Evolutionary conservation across 2,888 invertebrate species (phyloP).

Genomic region (Pterostichus niger): DNA sequence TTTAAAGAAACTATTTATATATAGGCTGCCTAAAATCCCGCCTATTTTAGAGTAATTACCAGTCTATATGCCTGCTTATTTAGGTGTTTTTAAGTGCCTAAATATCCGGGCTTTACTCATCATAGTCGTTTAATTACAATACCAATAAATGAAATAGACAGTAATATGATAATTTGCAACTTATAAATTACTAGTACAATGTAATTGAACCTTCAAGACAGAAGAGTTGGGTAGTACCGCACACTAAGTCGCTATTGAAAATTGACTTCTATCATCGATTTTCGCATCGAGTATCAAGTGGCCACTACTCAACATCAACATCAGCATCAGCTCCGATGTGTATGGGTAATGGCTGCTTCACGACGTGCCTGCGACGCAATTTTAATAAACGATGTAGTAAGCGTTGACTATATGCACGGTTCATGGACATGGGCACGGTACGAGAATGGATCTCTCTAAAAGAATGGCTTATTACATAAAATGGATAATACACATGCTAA

Average conservation of each 20-base stretch:
- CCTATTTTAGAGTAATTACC: no score
- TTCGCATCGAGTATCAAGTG: constrained; percentile 11
- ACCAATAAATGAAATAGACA: no score
- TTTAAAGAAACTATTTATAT: no score
- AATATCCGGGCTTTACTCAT: no score
- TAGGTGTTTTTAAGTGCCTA: no score
- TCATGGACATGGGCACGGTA: not conserved
- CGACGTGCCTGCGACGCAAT: constrained; percentile 57
- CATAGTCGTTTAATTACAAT: no score
- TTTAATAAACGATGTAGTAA: constrained; percentile 52
- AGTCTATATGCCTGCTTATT: no score
- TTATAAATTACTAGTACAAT: no score
- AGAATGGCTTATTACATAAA: constrained; percentile 66
- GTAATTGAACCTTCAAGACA: no score
- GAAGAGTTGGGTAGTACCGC: no score
- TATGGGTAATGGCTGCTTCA: constrained; percentile 48
- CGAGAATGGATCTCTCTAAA: constrained; percentile 1
- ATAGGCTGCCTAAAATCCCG: no score
- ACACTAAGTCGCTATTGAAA: not conserved
- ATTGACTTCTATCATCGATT: constrained; percentile 3
- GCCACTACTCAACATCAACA: not conserved
- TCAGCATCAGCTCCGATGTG: not conserved
- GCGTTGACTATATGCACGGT: constrained; percentile 45
- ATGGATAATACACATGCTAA: constrained; percentile 66
- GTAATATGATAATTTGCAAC: no score